Evolutionary conservation across 2,888 invertebrate species (phyloP).

Genomic region (Drosophila parthenogenetica): DNA sequence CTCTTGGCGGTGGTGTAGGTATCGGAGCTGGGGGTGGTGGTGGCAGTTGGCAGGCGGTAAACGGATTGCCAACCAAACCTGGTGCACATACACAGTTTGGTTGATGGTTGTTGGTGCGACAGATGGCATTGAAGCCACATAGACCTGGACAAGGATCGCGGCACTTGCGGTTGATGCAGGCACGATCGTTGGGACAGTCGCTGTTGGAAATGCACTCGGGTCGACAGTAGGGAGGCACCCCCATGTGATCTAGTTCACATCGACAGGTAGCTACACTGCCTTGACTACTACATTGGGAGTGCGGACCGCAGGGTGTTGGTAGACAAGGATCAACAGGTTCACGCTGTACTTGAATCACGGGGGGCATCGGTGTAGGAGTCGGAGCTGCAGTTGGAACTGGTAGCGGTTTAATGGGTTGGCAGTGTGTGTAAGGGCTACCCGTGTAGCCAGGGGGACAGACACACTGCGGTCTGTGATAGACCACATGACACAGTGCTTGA

Average conservation of each 20-base stretch:
- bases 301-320: slow-evolving; percentile 90
- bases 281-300: slow-evolving; percentile 89
- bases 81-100: slow-evolving; percentile 90
- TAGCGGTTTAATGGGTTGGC: slow-evolving; percentile 78
- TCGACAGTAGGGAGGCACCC: slow-evolving; percentile 90
- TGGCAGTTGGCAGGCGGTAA: slow-evolving; percentile 86
- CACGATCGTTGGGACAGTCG: slow-evolving; percentile 89
- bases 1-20: slow-evolving; percentile 18
- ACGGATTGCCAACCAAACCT: slow-evolving; percentile 90
- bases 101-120: slow-evolving; percentile 90
- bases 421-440: slow-evolving; percentile 89
- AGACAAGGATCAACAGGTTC: slow-evolving; percentile 85
- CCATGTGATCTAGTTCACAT: slow-evolving; percentile 89
- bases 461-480: slow-evolving; percentile 91
- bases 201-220: slow-evolving; percentile 91
- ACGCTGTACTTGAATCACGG: slow-evolving; percentile 27
- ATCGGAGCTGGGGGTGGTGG: slow-evolving; percentile 36
- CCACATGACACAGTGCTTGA: slow-evolving; percentile 89
- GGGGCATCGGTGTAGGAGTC: neutral
- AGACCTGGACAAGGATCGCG: slow-evolving; percentile 91
- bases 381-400: neutral
- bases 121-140: slow-evolving; percentile 90
- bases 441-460: slow-evolving; percentile 88
- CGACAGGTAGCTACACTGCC: slow-evolving; percentile 89
- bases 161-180: slow-evolving; percentile 92